These are phyloP conservation scores for Polypterus bichir DNA, from an alignment of 2,113 vertebrate species.

Conservation along the genomic window DNA sequence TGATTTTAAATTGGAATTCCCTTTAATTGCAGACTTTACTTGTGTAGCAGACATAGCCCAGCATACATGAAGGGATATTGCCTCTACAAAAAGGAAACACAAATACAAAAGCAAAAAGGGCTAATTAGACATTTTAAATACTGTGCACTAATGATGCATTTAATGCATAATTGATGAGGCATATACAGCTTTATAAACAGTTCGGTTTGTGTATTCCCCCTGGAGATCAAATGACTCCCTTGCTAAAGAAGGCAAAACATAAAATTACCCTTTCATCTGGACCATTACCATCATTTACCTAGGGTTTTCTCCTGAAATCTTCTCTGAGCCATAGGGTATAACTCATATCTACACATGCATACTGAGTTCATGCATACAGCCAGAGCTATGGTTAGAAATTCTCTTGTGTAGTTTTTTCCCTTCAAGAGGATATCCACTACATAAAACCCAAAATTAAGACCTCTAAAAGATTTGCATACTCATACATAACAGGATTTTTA, in stretches of 20 bases:
- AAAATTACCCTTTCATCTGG: slow-evolving; percentile 5
- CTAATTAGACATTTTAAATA: slow-evolving; percentile 37
- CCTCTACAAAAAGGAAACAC: slow-evolving; percentile 15
- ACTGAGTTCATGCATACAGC: slow-evolving; percentile 11
- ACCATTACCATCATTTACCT: slow-evolving; percentile 2
- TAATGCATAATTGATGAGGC: slow-evolving; percentile 60
- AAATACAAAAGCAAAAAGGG: slow-evolving; percentile 29
- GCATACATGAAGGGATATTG: too few species aligned
- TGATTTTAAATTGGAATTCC: too few species aligned
- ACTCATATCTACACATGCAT: slow-evolving; percentile 16
- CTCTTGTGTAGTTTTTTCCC: too few species aligned
- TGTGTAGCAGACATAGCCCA: too few species aligned
- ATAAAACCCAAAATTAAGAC: too few species aligned
- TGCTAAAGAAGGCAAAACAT: slow-evolving; percentile 1
- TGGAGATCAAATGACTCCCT: slow-evolving; percentile 6
- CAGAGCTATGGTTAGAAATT: too few species aligned
- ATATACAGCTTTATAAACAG: slow-evolving; percentile 42
- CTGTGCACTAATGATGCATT: slow-evolving; percentile 47
- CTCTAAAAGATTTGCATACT: too few species aligned
- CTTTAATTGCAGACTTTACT: too few species aligned
- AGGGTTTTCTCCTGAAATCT: background rate
- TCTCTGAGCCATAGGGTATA: background rate
- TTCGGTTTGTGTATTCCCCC: slow-evolving; percentile 1
- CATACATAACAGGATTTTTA: too few species aligned
- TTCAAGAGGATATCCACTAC: too few species aligned